phyloP scores from a whole-genome alignment of 2,888 invertebrate genomes.

The Rhamphomyia laevipes region DNA sequence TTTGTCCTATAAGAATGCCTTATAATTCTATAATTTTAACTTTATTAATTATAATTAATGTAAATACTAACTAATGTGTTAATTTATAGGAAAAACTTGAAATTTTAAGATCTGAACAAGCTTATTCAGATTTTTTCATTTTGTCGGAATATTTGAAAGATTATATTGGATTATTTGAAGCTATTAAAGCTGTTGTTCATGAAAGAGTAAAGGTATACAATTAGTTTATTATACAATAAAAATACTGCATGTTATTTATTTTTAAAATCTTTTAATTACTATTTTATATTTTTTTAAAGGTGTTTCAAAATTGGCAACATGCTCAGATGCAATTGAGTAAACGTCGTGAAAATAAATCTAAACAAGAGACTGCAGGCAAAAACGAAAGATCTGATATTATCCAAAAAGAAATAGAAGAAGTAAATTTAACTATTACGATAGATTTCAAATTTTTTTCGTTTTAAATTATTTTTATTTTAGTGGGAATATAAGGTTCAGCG shows the following conservation, averaged over 20 bases:
- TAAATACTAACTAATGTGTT: neutral
- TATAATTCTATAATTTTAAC: too few species aligned
- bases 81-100: conserved; percentile 55
- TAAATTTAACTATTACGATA: conserved; percentile 29
- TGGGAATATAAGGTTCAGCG: conserved; percentile 96
- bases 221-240: neutral
- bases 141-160: conserved; percentile 92
- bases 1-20: too few species aligned
- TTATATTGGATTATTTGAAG: conserved; percentile 80
- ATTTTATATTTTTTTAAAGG: conserved; percentile 49
- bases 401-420: conserved; percentile 84
- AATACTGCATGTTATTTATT: neutral
- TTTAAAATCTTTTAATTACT: neutral
- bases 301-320: conserved; percentile 96
- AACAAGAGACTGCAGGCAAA: conserved; percentile 79
- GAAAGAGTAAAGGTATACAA: conserved; percentile 55
- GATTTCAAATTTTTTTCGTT: neutral
- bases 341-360: conserved; percentile 87
- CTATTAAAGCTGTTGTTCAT: conserved; percentile 73
- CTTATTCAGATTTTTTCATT: conserved; percentile 87
- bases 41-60: too few species aligned
- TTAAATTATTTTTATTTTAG: conserved; percentile 39
- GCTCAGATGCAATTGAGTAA: conserved; percentile 89
- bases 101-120: conserved; percentile 78
- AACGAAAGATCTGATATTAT: conserved; percentile 83